phyloP scores from a whole-genome alignment of 2,113 vertebrate genomes.

The Aythya baeri region DNA sequence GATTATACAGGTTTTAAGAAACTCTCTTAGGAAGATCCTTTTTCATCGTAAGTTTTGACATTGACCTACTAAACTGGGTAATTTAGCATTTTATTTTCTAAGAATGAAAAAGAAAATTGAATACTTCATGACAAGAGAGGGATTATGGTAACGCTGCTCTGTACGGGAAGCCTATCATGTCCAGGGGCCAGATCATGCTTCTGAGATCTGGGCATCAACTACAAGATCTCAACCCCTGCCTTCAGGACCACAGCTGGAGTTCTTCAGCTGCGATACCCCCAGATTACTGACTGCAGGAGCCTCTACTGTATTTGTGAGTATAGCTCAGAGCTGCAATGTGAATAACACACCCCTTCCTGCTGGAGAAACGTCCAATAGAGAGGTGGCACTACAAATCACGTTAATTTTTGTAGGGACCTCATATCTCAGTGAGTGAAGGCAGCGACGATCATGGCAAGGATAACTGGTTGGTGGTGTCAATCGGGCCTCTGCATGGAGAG shows the following conservation, averaged over 20 bases:
- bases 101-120: constrained; percentile 70
- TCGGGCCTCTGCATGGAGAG: neutral
- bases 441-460: neutral
- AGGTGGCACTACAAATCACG: neutral
- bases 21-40: constrained; percentile 62
- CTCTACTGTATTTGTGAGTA: neutral
- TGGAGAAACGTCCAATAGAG: neutral
- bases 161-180: constrained; percentile 50
- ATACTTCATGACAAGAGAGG: constrained; percentile 64
- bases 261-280: neutral
- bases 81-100: constrained; percentile 67
- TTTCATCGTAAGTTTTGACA: constrained; percentile 71
- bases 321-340: neutral
- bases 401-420: neutral
- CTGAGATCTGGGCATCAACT: neutral
- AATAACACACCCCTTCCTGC: neutral
- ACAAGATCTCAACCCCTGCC: neutral
- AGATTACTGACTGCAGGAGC: neutral
- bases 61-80: constrained; percentile 70
- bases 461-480: neutral
- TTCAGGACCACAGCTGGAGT: neutral
- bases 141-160: constrained; percentile 55
- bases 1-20: constrained; percentile 69
- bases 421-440: neutral
- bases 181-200: constrained; percentile 7